Evolutionary conservation across 2,888 invertebrate genomes (phyloP), one percentile per base, ranked within the genome.

Genomic region (Automeris io): DNA sequence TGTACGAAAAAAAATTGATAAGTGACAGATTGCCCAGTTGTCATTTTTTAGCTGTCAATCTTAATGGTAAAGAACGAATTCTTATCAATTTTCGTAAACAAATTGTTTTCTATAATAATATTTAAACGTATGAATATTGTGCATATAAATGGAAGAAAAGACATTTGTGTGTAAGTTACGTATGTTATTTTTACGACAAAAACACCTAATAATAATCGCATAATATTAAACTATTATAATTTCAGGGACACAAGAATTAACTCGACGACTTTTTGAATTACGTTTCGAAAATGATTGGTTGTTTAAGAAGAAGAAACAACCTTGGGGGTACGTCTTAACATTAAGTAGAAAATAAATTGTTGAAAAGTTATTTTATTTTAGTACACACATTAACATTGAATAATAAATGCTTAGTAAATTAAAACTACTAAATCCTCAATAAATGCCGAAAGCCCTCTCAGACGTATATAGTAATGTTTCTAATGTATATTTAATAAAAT

Each of bases 301-400:
- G 18, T 87, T 87, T 54, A 85, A 74, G 51, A 76, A 70, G 44
- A 81, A 70, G 50, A 85, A 82, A 44, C 85, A 81, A 44, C 79
- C 87, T 5, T 87, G 87, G 87, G 59, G 62, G 87, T 87, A 51
- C 74, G 76, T 55, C 35, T 23, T 37, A 23, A 21, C 24, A 34
- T 9, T 18, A 12, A 18, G 11, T 23, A 7, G 6, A 4, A 16
- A 21, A 31, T 4, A 31, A 16, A 9, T 18, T 13, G 9, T 16
- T 9, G n/a, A n/a, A n/a, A n/a, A n/a, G n/a, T n/a, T n/a, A n/a
- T n/a, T n/a, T n/a, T n/a, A n/a, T n/a, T n/a, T n/a, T n/a, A n/a
- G n/a, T n/a, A n/a, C n/a, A n/a, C n/a, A n/a, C n/a, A n/a, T n/a
- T n/a, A n/a, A n/a, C n/a, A n/a, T n/a, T n/a, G n/a, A n/a, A n/a